Percentiles rank a stretch among this genome's conserved stretches.
These are phyloP conservation scores for Serranus cabrilla DNA, from an alignment of 2,797 vertebrate genomes.

Conservation along the genomic window DNA sequence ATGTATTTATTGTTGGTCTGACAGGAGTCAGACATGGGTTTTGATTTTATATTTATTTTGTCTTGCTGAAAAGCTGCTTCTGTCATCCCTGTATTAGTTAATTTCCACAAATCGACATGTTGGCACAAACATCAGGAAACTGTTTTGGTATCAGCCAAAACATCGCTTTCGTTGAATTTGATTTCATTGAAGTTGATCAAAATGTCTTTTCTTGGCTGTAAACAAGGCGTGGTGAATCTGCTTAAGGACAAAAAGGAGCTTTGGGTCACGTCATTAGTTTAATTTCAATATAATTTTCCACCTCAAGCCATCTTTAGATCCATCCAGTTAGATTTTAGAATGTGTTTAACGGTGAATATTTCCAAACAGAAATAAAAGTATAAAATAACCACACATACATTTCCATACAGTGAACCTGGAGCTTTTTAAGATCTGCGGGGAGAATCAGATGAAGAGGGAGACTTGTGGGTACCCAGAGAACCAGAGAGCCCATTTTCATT, in stretches of 20 bases:
- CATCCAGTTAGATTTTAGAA: no score
- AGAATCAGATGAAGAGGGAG: no score
- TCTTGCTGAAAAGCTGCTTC: conserved; percentile 3
- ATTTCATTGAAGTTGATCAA: not conserved
- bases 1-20: not conserved
- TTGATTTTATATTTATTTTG: not conserved
- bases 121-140: not conserved
- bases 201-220: not conserved
- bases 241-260: not conserved
- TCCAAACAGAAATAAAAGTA: not conserved
- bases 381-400: not conserved
- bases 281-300: no score
- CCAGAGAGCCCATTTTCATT: no score
- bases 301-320: not conserved
- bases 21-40: not conserved
- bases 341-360: not conserved
- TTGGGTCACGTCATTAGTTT: not conserved
- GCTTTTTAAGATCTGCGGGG: not conserved
- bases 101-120: not conserved
- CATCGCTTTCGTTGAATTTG: no score
- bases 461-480: no score
- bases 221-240: not conserved
- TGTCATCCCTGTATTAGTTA: not conserved
- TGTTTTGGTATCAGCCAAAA: not conserved
- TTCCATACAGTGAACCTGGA: not conserved